phyloP scores from a whole-genome alignment of 2,113 vertebrate genomes.

The Phylloscopus whistleri region DNA sequence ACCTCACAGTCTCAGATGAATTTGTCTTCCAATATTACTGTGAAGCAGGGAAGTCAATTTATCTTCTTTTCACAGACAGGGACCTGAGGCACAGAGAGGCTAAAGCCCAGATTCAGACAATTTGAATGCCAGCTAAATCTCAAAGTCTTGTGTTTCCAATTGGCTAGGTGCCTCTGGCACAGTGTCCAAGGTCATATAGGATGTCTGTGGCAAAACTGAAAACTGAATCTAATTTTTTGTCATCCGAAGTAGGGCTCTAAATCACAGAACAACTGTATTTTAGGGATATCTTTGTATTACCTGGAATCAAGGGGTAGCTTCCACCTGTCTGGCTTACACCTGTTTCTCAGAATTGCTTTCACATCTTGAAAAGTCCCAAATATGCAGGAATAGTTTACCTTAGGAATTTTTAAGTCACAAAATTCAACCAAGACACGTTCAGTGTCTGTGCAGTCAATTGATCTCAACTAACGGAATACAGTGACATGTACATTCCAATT shows the following conservation, averaged over 20 bases:
- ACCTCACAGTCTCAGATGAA: background rate
- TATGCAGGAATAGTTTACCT: background rate
- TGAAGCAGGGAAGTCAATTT: constrained; percentile 33
- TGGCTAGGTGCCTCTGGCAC: constrained; percentile 12
- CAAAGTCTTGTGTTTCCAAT: constrained; percentile 11
- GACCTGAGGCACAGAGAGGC: constrained; percentile 35
- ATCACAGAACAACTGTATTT: background rate
- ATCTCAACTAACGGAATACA: background rate
- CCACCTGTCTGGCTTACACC: background rate
- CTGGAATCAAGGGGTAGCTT: background rate
- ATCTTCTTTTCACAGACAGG: constrained; percentile 42
- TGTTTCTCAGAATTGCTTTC: background rate
- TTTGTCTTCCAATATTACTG: background rate
- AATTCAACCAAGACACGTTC: background rate
- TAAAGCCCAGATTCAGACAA: constrained; percentile 39
- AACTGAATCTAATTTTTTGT: background rate
- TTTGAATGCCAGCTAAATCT: constrained; percentile 33
- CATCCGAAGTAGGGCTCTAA: background rate
- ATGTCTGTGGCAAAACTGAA: background rate
- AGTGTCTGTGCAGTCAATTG: background rate
- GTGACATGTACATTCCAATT: background rate
- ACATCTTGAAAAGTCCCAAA: background rate
- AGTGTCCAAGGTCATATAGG: constrained; percentile 32
- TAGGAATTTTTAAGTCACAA: background rate
- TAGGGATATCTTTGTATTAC: background rate